Percentiles rank a stretch among this genome's conserved stretches.
phyloP scores from a whole-genome alignment of 2,113 vertebrate species.

The Mobula birostris region DNA sequence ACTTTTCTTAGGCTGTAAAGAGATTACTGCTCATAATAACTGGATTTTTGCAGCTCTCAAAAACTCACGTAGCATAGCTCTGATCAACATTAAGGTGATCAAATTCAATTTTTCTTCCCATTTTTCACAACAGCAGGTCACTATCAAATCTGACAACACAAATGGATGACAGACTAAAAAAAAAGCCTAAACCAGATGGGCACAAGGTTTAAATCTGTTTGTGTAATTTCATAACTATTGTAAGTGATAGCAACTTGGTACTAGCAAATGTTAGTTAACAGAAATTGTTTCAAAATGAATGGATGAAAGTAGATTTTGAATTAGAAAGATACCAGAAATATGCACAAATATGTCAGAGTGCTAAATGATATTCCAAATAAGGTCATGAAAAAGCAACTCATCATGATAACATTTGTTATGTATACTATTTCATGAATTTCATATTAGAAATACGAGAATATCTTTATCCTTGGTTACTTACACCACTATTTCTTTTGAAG shows the following conservation, averaged over 20 bases:
- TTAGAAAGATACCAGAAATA: not conserved
- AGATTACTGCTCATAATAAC: constrained; percentile 98
- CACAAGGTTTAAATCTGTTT: not conserved
- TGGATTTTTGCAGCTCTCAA: constrained; percentile 97
- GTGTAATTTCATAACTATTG: not conserved
- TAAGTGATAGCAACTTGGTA: not conserved
- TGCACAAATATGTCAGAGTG: not conserved
- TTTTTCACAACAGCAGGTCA: constrained; percentile 31
- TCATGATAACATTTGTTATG: not conserved
- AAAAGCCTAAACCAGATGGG: not conserved
- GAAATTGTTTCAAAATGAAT: not conserved
- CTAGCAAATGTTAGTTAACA: not conserved
- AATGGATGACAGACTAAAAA: constrained; percentile 1
- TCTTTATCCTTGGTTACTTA: not conserved
- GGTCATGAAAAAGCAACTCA: not conserved
- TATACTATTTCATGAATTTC: not conserved
- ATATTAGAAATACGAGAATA: not conserved
- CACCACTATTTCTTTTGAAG: not conserved
- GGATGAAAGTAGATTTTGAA: not conserved
- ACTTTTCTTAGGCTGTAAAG: constrained; percentile 91
- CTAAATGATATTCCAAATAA: not conserved
- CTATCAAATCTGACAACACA: constrained; percentile 20
- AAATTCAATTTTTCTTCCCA: constrained; percentile 49
- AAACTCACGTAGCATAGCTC: constrained; percentile 78
- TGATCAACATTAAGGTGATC: constrained; percentile 76